Evolutionary conservation across 2,797 vertebrate genomes (phyloP).

Genomic region (Ptychobarbus kaznakovi): DNA sequence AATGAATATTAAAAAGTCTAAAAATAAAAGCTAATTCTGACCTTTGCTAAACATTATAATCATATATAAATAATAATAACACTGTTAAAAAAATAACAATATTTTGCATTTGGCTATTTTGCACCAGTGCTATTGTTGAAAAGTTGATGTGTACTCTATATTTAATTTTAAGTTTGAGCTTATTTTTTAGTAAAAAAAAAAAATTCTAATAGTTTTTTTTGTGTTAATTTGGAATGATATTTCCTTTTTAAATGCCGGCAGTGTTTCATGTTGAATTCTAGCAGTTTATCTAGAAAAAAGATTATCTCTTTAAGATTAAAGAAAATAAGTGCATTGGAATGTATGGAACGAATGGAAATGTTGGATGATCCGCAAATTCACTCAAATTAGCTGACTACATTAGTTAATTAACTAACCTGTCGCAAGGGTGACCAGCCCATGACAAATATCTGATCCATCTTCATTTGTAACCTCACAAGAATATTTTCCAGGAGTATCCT

Average conservation of each 20-base stretch:
- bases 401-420: slow-evolving; percentile 80
- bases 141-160: slow-evolving; percentile 79
- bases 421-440: slow-evolving; percentile 75
- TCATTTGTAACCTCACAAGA: slow-evolving; percentile 87
- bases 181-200: slow-evolving; percentile 61
- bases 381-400: slow-evolving; percentile 12
- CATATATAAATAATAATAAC: neutral
- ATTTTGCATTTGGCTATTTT: slow-evolving; percentile 68
- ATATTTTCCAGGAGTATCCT: slow-evolving; percentile 85
- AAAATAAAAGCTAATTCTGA: neutral
- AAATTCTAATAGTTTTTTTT: too few species aligned
- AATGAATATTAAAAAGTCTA: neutral
- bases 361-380: neutral
- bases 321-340: slow-evolving; percentile 65
- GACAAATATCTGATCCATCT: slow-evolving; percentile 84
- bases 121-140: slow-evolving; percentile 87
- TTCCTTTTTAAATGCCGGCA: neutral
- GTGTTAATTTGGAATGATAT: neutral
- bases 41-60: neutral
- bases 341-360: neutral
- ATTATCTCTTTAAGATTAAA: slow-evolving; percentile 65
- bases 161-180: slow-evolving; percentile 65
- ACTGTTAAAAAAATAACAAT: neutral
- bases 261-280: slow-evolving; percentile 83
- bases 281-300: slow-evolving; percentile 89